These are phyloP conservation scores for Corythornis leucogaster DNA, from an alignment of 2,797 vertebrate genomes.

Conservation along the genomic window DNA sequence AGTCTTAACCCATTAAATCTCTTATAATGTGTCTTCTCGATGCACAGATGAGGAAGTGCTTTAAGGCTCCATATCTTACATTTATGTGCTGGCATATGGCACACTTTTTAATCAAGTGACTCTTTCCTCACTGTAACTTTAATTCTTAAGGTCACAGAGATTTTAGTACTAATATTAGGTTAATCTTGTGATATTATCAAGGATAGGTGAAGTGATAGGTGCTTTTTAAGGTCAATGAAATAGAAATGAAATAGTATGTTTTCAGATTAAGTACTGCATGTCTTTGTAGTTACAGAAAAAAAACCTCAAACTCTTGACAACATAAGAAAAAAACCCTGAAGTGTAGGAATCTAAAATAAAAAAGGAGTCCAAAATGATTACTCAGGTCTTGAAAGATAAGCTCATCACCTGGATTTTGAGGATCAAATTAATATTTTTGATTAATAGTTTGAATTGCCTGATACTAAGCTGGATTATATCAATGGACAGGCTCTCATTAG, in stretches of 20 bases:
- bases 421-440: slow-evolving; percentile 28
- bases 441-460: background rate
- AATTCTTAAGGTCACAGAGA: background rate
- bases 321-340: background rate
- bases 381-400: background rate
- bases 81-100: background rate
- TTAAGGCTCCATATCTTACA: background rate
- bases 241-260: background rate
- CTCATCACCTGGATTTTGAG: slow-evolving; percentile 36
- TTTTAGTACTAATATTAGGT: background rate
- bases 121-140: background rate
- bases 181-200: background rate
- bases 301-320: background rate
- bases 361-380: background rate
- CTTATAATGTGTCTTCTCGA: background rate
- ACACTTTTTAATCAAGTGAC: background rate
- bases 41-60: background rate
- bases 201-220: background rate
- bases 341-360: background rate
- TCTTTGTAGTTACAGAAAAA: background rate
- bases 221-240: background rate
- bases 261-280: background rate
- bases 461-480: slow-evolving; percentile 61
- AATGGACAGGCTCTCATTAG: slow-evolving; percentile 13
- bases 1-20: background rate